Base-by-base conservation (phyloP, 2,797 vertebrate species). In the Enteromius mattozi region DNA sequence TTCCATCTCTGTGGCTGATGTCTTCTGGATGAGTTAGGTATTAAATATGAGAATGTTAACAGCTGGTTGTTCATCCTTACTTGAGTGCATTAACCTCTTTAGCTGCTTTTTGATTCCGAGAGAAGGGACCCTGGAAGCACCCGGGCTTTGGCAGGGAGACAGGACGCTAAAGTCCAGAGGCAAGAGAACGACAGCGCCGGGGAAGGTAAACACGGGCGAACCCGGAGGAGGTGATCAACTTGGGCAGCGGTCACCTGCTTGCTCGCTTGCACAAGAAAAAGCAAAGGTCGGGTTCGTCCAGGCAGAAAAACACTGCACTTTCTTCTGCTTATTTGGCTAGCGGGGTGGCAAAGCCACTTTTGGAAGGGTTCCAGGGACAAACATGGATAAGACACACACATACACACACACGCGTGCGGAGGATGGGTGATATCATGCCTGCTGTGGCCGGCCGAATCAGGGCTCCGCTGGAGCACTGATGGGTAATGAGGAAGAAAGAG, bases 61-160 rank as follows among this genome's bases (percentile, higher is more conserved):
- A 96, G 95, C 95, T 96, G 95, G 94, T 93, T 96, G 94, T 95
- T 96, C 95, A 95, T 95, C 94, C 95, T 95, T 94, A 96, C 95
- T 96, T 95, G 94, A 96, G 94, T 96, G 94, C 95, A 95, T 96
- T 96, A 96, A 96, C 94, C 96, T 96, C 94, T 96, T 95, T 95
- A 94, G 94, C 93, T 93, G 90, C 93, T 93, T 85, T 87, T 94
- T 63, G 65, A 94, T 94, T 95, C 93, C 94, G 92, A 92, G 93
- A 95, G 95, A 96, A 94, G 94, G 93, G 94, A 94, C 92, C 93
- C 94, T 95, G 94, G 94, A 93, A 94, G 94, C 92, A 93, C 91
- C 35, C 4, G 86, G 90, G 88, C 91, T 91, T 88, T 96, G 95
- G 95, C 95, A 93, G 66, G 66, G 90, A 94, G 94, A 95, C 95